Base-by-base conservation (phyloP, 2,888 invertebrate species). In the Aplocera efformata region DNA sequence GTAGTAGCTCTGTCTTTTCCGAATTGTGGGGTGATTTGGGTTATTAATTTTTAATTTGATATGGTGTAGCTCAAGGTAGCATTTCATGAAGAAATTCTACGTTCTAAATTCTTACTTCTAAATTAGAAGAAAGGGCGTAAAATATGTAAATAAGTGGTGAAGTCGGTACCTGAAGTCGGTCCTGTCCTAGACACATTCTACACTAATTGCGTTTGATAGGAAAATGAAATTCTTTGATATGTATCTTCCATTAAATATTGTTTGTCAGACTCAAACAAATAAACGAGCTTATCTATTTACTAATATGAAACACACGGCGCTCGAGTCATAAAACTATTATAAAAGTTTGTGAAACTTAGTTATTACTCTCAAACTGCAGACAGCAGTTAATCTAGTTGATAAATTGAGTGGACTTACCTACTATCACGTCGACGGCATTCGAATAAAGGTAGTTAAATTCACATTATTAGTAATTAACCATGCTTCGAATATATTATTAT, bases 291-390 rank as follows among this genome's bases (percentile, higher is more conserved):
- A 42, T 36, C 31, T 27, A 33, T 20, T 32, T 20, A 9, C 23
- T 13, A 23, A 34, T 28, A 38, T 31, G 42, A 31, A 29, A 37
- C 20, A 31, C 25, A 29, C 20, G 7, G 28, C 32, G 21, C 29
- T 42, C 20, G 6, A 48, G 37, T 30, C 41, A 40, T 51, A 50
- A 50, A 55, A 52, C 48, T 48, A 48, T 49, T 43, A 43, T 36
- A 41, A 10, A 42, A 48, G 46, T 46, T 46, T 21, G 32, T 13
- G 13, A 48, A 52, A 52, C 43, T 52, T 44, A 48, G 50, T 55
- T 55, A 50, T 46, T 50, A 48, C 42, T 52, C 42, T 46, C 30
- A 42, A 50, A 47, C 45, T 42, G 45, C 42, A 48, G 46, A 55
- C 34, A 54, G 44, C 34, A 48, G 32, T 53, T 44, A 53, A 50